A percentile compares a stretch with the other conserved stretches of the same genome.
Conservation (phyloP, 2,797 vertebrate genomes). For the Gadopsis bispinosus region DNA sequence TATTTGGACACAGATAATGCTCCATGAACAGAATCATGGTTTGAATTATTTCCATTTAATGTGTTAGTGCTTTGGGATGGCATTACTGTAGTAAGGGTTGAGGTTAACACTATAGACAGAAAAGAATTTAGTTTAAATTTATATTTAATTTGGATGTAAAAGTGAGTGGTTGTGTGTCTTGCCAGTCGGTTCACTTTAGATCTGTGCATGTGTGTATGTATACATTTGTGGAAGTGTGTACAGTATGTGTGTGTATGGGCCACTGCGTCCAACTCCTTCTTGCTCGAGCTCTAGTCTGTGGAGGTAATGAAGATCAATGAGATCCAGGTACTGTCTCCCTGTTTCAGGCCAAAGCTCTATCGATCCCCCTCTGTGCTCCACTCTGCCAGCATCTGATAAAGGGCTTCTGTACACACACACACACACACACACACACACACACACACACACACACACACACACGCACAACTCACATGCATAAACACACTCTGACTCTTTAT, state of each 20-base stretch:
- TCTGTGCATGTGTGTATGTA: conserved; percentile 10
- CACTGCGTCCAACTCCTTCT: conserved; percentile 59
- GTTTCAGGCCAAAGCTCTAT: conserved; percentile 85
- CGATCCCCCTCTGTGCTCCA: conserved; percentile 80
- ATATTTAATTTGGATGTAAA: conserved; percentile 5
- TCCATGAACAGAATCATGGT: background rate
- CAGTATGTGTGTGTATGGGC: conserved; percentile 53
- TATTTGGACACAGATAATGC: conserved; percentile 1
- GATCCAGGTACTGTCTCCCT: conserved; percentile 85
- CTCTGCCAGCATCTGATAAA: conserved; percentile 85
- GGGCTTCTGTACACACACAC: conserved; percentile 55
- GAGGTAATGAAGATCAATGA: conserved; percentile 88
- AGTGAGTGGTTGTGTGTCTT: background rate
- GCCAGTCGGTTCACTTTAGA: conserved; percentile 21
- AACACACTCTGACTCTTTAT: background rate
- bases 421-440: conserved; percentile 27
- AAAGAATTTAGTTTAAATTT: too few relatives aligned
- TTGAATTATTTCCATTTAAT: background rate
- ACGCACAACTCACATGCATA: too few relatives aligned
- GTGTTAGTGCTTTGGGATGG: background rate
- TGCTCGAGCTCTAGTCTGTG: conserved; percentile 70
- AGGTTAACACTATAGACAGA: too few relatives aligned
- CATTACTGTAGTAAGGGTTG: background rate
- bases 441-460: conserved; percentile 24
- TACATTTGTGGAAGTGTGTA: conserved; percentile 17